phyloP scores from a whole-genome alignment of 2,888 invertebrate genomes.

The Hermaeophaga mercurialis region DNA sequence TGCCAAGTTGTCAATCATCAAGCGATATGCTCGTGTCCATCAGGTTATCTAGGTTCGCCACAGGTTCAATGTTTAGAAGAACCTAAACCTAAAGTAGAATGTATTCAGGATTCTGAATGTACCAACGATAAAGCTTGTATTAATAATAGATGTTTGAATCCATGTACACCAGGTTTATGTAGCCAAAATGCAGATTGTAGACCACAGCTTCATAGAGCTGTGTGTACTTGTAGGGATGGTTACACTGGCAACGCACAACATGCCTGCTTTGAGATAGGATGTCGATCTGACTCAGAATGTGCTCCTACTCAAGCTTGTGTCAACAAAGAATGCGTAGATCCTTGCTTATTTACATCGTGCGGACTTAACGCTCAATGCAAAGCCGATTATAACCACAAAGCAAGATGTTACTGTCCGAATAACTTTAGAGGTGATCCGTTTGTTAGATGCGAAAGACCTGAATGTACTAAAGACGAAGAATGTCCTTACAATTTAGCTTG shows the following conservation, averaged over 20 bases:
- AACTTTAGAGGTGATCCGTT: constrained; percentile 83
- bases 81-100: constrained; percentile 72
- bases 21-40: constrained; percentile 82
- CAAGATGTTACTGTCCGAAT: constrained; percentile 82
- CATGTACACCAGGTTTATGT: constrained; percentile 73
- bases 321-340: constrained; percentile 79
- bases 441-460: constrained; percentile 75
- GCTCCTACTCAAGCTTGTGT: constrained; percentile 81
- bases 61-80: constrained; percentile 70
- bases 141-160: constrained; percentile 73
- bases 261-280: constrained; percentile 81
- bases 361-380: constrained; percentile 79
- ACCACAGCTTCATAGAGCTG: constrained; percentile 77
- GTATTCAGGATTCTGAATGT: constrained; percentile 77
- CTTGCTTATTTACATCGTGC: constrained; percentile 80
- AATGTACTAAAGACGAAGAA: constrained; percentile 76
- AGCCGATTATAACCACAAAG: constrained; percentile 76
- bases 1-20: constrained; percentile 80
- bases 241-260: constrained; percentile 83
- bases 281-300: constrained; percentile 84
- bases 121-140: constrained; percentile 83
- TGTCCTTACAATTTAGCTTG: constrained; percentile 83
- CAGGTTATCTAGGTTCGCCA: constrained; percentile 77
- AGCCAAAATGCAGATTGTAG: constrained; percentile 80
- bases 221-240: constrained; percentile 81